These are phyloP conservation scores for Drosophila histrio DNA, from an alignment of 2,888 invertebrate genomes.

Conservation along the genomic window DNA sequence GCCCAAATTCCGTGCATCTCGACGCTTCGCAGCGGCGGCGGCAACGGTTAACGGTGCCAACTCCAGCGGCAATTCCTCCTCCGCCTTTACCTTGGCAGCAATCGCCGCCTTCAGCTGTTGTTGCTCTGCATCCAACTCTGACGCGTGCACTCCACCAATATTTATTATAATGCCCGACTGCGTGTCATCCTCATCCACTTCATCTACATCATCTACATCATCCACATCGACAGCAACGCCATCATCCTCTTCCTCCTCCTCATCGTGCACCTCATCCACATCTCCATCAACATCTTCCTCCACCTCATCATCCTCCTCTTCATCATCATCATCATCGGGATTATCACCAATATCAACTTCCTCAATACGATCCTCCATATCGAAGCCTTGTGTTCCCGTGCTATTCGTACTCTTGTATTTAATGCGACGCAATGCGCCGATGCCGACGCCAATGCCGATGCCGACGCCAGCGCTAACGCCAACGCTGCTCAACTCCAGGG, in stretches of 20 bases:
- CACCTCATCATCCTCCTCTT: constrained; percentile 48
- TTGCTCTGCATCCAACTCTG: constrained; percentile 13
- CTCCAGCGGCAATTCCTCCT: constrained; percentile 48
- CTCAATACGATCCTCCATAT: constrained; percentile 80
- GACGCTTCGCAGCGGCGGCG: constrained; percentile 48
- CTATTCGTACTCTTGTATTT: constrained; percentile 81
- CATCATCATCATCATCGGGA: constrained; percentile 59
- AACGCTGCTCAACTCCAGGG: constrained; percentile 63
- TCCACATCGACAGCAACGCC: constrained; percentile 14
- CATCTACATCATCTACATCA: constrained; percentile 23
- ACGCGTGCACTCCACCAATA: constrained; percentile 8
- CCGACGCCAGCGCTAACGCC: constrained; percentile 4
- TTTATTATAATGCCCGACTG: constrained; percentile 73
- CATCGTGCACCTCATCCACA: constrained; percentile 55
- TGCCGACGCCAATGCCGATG: not conserved
- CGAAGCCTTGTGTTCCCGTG: constrained; percentile 74
- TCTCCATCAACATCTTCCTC: constrained; percentile 51
- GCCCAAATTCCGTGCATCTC: constrained; percentile 61
- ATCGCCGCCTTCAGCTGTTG: constrained; percentile 3
- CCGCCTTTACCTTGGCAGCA: constrained; percentile 38
- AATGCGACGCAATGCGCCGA: constrained; percentile 60
- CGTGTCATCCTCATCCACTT: constrained; percentile 50
- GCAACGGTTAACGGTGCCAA: constrained; percentile 48
- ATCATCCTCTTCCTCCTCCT: constrained; percentile 42
- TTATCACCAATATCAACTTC: constrained; percentile 75